phyloP scores from a whole-genome alignment of 2,888 invertebrate genomes.

The Cerceris ruficornis region DNA sequence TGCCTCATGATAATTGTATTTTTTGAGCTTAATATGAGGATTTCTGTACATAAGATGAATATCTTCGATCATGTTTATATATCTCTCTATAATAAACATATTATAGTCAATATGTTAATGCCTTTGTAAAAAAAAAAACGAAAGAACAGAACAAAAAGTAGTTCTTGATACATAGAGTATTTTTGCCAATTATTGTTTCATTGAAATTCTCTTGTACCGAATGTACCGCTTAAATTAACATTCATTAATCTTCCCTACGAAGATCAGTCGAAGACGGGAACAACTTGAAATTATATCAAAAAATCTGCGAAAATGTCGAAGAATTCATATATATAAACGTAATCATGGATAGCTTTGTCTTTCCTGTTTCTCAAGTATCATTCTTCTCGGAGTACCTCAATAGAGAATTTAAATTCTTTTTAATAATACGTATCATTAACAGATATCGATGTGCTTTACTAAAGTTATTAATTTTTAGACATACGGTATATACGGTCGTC shows the following conservation, averaged over 20 bases:
- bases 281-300: neutral
- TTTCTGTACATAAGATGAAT: constrained; percentile 36
- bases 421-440: constrained; percentile 14
- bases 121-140: constrained; percentile 47
- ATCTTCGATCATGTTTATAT: constrained; percentile 34
- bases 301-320: neutral
- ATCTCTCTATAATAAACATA: constrained; percentile 12
- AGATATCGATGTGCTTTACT: constrained; percentile 19
- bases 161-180: no score
- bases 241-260: constrained; percentile 3
- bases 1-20: constrained; percentile 32
- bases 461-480: neutral
- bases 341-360: neutral
- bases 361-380: neutral
- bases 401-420: neutral
- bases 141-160: constrained; percentile 5
- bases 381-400: neutral
- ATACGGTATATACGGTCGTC: constrained; percentile 1
- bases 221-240: no score
- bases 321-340: constrained; percentile 9
- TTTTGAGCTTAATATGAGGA: constrained; percentile 30
- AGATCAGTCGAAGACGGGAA: neutral
- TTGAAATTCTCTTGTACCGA: no score
- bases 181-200: no score
- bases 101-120: constrained; percentile 30